Evolutionary conservation across 2,888 invertebrate genomes (phyloP), one percentile per base, ranked within the genome.

Genomic region (Ophion costatus): DNA sequence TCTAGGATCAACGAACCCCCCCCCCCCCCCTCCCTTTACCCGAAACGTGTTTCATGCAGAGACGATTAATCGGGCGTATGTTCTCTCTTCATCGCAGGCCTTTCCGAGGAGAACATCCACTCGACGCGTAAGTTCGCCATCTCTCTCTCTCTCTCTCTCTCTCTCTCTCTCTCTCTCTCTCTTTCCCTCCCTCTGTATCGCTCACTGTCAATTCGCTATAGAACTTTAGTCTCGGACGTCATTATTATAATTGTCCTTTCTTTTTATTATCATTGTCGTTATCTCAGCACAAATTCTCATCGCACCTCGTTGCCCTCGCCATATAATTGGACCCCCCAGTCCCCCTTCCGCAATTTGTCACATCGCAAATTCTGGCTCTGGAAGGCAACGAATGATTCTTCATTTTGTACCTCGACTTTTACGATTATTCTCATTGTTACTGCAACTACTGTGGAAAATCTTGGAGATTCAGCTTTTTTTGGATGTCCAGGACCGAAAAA

Each of bases 41-140:
- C 45, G 45, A 45, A 45, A 45, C 45, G 74, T 83, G 75, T 75
- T 82, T 78, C 80, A 63, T 69, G 45, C 81, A 78, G 84, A 83
- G 71, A 82, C 59, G 67, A 74, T 86, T 84, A 88, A 88, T 45
- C 87, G 69, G 87, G 83, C 82, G 86, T 88, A 89, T 89, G 85
- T 88, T 91, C 88, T 89, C 87, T 91, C 88, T 91, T 89, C 86
- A 91, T 90, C 90, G 90, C 94, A 96, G 96, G 95, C 95, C 94
- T 95, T 89, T 95, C 95, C 90, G 95, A 95, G 94, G 95, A 95
- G 94, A 95, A 94, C 94, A 95, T 95, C 92, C 95, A 95, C 88
- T 95, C 95, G 93, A 95, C 95, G 94, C 95, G 95, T 96, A 95
- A 96, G 95, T 95, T 83, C 95, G 94, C 80, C 80, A 84, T 83